These are phyloP conservation scores for Melikaiella ostensackeni DNA, from an alignment of 2,888 invertebrate species.

Conservation along the genomic window DNA sequence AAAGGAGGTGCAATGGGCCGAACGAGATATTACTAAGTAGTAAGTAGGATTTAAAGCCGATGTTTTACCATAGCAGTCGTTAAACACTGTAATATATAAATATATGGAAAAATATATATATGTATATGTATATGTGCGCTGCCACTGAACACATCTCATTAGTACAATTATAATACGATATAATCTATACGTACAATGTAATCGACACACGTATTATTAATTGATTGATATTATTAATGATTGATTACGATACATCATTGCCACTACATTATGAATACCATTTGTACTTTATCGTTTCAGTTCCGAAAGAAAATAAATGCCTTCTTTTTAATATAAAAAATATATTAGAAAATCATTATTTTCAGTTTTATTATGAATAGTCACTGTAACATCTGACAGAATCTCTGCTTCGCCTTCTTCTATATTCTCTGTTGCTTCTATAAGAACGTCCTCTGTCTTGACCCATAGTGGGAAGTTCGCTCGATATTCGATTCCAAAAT, in stretches of 20 bases:
- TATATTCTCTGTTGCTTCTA: not conserved
- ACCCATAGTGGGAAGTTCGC: not conserved
- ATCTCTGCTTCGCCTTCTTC: conserved; percentile 11
- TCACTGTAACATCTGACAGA: not conserved
- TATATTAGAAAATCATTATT: conserved; percentile 2
- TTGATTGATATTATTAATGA: conserved; percentile 75
- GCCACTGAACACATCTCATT: conserved; percentile 77
- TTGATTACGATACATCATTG: conserved; percentile 74
- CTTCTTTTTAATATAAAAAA: conserved; percentile 75
- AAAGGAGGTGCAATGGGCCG: conserved; percentile 57
- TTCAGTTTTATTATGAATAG: conserved; percentile 15
- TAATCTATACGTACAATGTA: conserved; percentile 66
- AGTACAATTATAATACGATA: conserved; percentile 74
- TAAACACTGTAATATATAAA: conserved; percentile 61
- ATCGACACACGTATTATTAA: conserved; percentile 66
- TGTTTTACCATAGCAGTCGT: conserved; percentile 56
- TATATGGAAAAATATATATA: conserved; percentile 61
- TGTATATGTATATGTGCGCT: conserved; percentile 64
- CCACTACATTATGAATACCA: conserved; percentile 76
- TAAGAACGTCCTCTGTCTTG: conserved; percentile 3
- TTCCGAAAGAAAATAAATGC: conserved; percentile 75
- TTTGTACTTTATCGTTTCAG: conserved; percentile 77
- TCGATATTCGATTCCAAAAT: conserved; percentile 7
- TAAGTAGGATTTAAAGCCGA: conserved; percentile 51
- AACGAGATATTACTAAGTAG: conserved; percentile 57